Conservation (phyloP, 2,113 vertebrate genomes). For the Fulica atra region DNA sequence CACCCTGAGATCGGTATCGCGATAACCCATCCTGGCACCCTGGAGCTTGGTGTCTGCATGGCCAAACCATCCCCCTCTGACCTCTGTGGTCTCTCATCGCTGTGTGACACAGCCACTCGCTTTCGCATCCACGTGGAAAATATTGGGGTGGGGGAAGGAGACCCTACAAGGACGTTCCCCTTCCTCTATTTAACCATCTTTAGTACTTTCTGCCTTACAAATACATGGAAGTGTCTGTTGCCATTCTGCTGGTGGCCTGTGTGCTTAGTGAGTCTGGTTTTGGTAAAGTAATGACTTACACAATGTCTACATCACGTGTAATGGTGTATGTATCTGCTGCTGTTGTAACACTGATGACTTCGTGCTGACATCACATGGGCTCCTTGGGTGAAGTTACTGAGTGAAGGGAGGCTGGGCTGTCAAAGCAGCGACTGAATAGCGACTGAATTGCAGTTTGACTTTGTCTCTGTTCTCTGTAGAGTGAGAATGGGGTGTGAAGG, state of each 20-base stretch:
- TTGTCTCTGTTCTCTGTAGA: accelerated
- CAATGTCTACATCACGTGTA: accelerated
- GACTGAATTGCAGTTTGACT: background rate
- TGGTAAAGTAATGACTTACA: background rate
- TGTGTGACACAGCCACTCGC: background rate
- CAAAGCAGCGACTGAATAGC: accelerated
- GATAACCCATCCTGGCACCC: background rate
- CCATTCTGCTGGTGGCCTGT: background rate
- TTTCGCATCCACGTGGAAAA: accelerated
- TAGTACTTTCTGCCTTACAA: background rate
- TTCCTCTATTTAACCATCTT: background rate
- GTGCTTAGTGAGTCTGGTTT: background rate
- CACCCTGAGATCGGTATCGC: conserved; percentile 78
- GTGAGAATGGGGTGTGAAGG: accelerated
- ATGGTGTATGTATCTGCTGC: accelerated
- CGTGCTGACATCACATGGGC: accelerated
- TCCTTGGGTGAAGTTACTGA: background rate
- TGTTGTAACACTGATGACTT: accelerated
- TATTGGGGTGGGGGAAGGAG: background rate
- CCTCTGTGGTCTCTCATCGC: accelerated
- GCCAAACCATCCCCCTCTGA: background rate
- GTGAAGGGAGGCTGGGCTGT: background rate
- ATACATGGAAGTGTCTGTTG: background rate
- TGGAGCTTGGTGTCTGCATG: background rate
- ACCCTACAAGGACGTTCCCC: background rate